Conservation (phyloP, 2,888 invertebrate genomes). For the Drosophila meridiana region DNA sequence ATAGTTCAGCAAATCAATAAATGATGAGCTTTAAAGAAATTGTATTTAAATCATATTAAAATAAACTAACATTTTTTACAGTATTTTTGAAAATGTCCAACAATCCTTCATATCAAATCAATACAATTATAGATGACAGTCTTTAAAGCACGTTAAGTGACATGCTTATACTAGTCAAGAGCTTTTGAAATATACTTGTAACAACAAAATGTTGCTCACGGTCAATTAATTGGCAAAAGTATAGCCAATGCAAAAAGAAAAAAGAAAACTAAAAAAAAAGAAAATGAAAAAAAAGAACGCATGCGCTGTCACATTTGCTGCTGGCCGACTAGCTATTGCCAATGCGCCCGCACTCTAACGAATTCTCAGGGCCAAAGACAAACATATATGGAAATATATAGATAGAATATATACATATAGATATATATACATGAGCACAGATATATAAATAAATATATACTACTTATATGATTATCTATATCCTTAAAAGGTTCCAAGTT, state of each 20-base stretch:
- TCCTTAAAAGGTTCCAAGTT: background rate
- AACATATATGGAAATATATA: slow-evolving; percentile 10
- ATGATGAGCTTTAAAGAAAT: background rate
- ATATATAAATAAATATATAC: background rate
- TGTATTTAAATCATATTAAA: background rate
- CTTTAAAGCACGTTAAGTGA: background rate
- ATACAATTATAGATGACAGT: background rate
- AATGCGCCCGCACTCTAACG: slow-evolving; percentile 25
- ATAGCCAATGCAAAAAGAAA: slow-evolving; percentile 35
- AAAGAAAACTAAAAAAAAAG: background rate
- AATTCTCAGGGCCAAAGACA: slow-evolving; percentile 43
- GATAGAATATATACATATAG: slow-evolving; percentile 2
- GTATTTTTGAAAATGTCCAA: too few relatives aligned
- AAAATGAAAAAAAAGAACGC: slow-evolving; percentile 30
- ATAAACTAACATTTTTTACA: too few relatives aligned
- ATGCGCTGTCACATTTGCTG: slow-evolving; percentile 44
- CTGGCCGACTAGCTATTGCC: slow-evolving; percentile 40
- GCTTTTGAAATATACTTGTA: slow-evolving; percentile 17
- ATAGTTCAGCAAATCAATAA: background rate
- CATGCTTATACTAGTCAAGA: background rate
- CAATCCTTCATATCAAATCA: background rate
- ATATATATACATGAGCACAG: background rate
- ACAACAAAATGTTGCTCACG: slow-evolving; percentile 40
- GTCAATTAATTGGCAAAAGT: slow-evolving; percentile 51
- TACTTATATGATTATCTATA: background rate